Percentiles rank a stretch among this genome's conserved stretches.
Evolutionary conservation across 2,797 vertebrate species (phyloP).

Genomic region (Streptopelia turtur): DNA sequence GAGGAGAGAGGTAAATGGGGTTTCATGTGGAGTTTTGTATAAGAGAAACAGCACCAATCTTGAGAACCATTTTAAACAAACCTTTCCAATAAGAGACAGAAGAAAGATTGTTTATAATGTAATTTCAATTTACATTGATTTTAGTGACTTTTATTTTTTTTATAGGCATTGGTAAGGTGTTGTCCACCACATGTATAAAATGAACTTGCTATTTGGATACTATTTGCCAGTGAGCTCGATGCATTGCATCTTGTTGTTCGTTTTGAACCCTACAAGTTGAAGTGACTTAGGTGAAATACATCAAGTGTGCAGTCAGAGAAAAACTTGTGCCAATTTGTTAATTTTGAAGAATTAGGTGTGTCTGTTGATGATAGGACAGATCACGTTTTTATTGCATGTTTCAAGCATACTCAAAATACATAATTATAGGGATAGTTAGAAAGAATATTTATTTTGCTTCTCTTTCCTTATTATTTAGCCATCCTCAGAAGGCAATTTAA

Average conservation of each 20-base stretch:
- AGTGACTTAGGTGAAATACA: background rate
- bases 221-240: background rate
- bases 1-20: background rate
- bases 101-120: background rate
- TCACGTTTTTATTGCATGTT: background rate
- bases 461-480: background rate
- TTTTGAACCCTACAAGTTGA: background rate
- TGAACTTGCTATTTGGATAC: background rate
- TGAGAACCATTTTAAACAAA: background rate
- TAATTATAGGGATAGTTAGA: background rate
- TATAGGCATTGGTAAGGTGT: background rate
- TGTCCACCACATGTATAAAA: background rate
- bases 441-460: background rate
- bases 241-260: background rate
- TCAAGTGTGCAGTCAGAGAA: background rate
- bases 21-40: background rate
- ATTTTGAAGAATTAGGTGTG: background rate
- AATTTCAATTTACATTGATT: background rate
- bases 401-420: background rate
- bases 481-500: background rate
- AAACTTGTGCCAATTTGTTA: background rate
- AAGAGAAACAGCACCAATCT: background rate
- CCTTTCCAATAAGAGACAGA: background rate
- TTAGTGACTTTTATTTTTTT: background rate
- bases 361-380: background rate